Evolutionary conservation across 2,797 vertebrate species (phyloP).

Genomic region (Adrianichthys oophorus): DNA sequence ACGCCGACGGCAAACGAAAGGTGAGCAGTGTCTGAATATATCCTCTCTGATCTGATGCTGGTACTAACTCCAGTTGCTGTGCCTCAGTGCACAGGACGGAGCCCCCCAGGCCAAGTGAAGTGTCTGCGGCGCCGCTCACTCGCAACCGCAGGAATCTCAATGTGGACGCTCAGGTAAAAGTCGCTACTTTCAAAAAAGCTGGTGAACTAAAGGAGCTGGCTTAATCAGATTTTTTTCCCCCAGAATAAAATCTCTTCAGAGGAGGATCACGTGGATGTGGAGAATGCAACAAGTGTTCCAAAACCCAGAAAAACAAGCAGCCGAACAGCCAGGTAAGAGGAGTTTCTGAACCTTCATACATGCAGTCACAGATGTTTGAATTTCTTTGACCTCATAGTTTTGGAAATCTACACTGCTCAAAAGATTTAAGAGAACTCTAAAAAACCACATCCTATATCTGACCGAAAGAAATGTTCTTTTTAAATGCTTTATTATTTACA

Average conservation of each 20-base stretch:
- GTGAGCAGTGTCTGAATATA: conserved; percentile 26
- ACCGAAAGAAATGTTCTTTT: too few species aligned
- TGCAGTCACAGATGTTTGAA: too few species aligned
- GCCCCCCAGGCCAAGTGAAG: conserved; percentile 56
- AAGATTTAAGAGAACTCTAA: too few species aligned
- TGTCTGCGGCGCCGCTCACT: conserved; percentile 73
- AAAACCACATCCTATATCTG: too few species aligned
- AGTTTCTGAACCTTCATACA: not conserved
- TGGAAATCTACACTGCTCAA: too few species aligned
- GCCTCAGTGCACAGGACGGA: conserved; percentile 74
- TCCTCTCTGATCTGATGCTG: not conserved
- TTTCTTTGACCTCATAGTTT: too few species aligned
- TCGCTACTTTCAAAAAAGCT: not conserved
- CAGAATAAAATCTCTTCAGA: conserved; percentile 74
- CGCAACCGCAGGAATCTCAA: conserved; percentile 73
- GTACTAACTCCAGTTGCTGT: conserved; percentile 18
- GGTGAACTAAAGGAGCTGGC: too few species aligned
- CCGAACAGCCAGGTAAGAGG: conserved; percentile 77
- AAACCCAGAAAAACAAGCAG: conserved; percentile 70
- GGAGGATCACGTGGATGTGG: conserved; percentile 57
- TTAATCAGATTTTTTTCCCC: conserved; percentile 8
- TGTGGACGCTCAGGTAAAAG: conserved; percentile 39
- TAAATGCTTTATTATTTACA: too few species aligned
- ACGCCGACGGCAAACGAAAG: conserved; percentile 66
- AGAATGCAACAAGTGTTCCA: conserved; percentile 50